Conservation (phyloP, 30 jellyfish, hydroid and myxozoan genomes). For the Cassiopea xamachana region DNA sequence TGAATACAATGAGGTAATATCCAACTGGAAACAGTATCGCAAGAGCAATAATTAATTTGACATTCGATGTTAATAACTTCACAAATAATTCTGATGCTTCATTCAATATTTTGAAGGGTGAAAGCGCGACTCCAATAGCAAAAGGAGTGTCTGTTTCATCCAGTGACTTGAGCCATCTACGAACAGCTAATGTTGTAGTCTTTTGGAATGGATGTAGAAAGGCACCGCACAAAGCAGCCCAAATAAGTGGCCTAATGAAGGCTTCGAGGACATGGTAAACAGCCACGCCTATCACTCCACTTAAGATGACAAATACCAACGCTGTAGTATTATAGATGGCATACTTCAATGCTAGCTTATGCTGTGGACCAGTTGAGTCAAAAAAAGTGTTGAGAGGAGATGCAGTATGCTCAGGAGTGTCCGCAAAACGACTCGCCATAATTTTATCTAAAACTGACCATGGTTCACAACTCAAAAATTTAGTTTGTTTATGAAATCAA, state of each 20-base stretch:
- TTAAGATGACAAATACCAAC: constrained; percentile 77
- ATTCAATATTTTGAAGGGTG: constrained; percentile 73
- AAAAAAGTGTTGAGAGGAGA: constrained; percentile 86
- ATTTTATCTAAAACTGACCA: background rate
- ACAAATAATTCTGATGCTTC: constrained; percentile 79
- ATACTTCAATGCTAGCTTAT: constrained; percentile 82
- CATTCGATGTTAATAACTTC: constrained; percentile 57
- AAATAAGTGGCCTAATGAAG: constrained; percentile 89
- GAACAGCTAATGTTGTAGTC: constrained; percentile 75
- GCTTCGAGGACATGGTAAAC: constrained; percentile 89
- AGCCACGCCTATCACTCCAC: constrained; percentile 80
- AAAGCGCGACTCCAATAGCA: constrained; percentile 82
- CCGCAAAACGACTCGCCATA: constrained; percentile 7
- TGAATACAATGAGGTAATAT: constrained; percentile 73
- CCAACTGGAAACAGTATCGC: constrained; percentile 71
- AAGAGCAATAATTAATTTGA: constrained; percentile 46
- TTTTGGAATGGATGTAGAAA: constrained; percentile 88
- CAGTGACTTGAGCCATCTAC: constrained; percentile 79
- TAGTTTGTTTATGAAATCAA: background rate
- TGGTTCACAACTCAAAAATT: background rate
- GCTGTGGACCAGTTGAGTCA: constrained; percentile 84
- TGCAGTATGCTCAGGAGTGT: constrained; percentile 52
- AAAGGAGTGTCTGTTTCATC: constrained; percentile 81
- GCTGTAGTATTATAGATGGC: constrained; percentile 99
- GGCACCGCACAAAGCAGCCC: constrained; percentile 98